phyloP scores from a whole-genome alignment of 2,888 invertebrate genomes.

The Pherbina coryleti region DNA sequence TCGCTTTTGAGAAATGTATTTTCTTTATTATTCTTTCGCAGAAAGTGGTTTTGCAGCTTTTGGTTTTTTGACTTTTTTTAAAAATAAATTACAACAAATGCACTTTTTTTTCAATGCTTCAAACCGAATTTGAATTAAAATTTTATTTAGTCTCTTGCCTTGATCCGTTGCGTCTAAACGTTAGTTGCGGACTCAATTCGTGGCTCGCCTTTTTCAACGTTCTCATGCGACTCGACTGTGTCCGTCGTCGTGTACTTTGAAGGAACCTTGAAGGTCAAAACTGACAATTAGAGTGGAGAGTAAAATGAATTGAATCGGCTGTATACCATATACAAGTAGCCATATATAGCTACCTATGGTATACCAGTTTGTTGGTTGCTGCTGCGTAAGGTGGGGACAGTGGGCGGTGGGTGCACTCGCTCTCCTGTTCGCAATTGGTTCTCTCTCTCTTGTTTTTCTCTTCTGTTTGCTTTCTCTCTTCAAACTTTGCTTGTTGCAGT shows the following conservation, averaged over 20 bases:
- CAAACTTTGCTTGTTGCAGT: not conserved
- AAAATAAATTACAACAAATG: conserved; percentile 6
- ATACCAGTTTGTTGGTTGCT: conserved; percentile 26
- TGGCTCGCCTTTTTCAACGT: conserved; percentile 46
- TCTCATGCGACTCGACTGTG: conserved; percentile 47
- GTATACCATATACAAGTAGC: conserved; percentile 32
- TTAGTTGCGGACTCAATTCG: conserved; percentile 63
- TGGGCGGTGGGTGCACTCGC: conserved; percentile 29
- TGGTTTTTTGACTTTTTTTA: conserved; percentile 19
- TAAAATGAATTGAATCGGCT: conserved; percentile 26
- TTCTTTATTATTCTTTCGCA: not conserved
- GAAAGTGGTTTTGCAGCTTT: conserved; percentile 13
- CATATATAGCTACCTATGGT: conserved; percentile 29
- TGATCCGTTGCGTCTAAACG: conserved; percentile 61
- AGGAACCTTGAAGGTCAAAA: conserved; percentile 70
- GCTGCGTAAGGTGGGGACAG: conserved; percentile 18
- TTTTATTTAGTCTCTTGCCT: conserved; percentile 16
- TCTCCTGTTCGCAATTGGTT: not conserved
- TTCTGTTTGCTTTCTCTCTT: not conserved
- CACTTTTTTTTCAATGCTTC: conserved; percentile 16
- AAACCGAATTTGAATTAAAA: not conserved
- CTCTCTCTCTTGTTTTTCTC: not conserved
- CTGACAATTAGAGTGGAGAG: conserved; percentile 61
- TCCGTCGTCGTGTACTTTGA: conserved; percentile 58
- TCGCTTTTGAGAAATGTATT: not conserved